phyloP scores from a whole-genome alignment of 2,113 vertebrate species.

The Ctenodactylus gundi region DNA sequence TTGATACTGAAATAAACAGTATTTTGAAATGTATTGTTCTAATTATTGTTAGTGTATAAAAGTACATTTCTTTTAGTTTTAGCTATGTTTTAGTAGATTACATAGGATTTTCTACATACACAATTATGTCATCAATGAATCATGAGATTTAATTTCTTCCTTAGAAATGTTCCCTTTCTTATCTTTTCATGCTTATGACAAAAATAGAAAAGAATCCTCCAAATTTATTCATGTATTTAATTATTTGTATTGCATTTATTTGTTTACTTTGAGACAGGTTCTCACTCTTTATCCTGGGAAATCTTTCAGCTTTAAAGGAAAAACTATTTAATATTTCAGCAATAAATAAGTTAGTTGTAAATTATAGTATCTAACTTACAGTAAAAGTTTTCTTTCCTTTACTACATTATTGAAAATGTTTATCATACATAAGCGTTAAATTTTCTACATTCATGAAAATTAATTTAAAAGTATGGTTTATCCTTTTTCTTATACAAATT shows the following conservation, averaged over 20 bases:
- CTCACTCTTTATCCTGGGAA: too few relatives aligned
- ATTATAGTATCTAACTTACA: neutral
- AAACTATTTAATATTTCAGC: neutral
- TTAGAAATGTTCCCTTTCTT: neutral
- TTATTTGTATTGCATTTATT: too few relatives aligned
- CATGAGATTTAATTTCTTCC: constrained; percentile 10
- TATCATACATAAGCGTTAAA: neutral
- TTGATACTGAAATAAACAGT: neutral
- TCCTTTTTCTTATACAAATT: neutral
- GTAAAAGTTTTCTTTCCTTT: neutral
- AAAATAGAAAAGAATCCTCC: neutral
- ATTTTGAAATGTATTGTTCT: neutral
- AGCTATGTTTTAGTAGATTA: neutral
- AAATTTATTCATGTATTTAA: too few relatives aligned
- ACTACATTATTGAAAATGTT: neutral
- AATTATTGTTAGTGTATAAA: neutral
- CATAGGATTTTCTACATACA: neutral
- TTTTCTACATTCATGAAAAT: neutral
- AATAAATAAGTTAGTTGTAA: neutral
- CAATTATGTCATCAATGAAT: neutral
- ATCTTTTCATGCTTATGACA: neutral
- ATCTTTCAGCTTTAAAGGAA: neutral
- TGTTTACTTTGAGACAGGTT: too few relatives aligned
- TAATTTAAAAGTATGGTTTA: neutral
- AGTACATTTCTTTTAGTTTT: neutral